Evolutionary conservation across 2,797 vertebrate genomes (phyloP).

Genomic region (Pteronotus mesoamericanus): DNA sequence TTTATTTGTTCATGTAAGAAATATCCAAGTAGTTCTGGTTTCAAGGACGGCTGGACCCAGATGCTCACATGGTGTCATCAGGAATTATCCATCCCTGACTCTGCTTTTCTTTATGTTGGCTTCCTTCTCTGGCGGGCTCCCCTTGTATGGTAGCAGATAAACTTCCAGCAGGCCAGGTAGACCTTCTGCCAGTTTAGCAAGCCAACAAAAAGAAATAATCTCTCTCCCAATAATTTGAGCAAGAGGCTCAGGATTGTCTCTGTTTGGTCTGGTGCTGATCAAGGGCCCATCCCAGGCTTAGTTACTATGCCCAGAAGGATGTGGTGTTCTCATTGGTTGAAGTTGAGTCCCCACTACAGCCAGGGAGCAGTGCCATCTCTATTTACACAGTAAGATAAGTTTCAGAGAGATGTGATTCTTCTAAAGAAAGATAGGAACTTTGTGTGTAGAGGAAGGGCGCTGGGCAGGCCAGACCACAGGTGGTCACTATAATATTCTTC

Average conservation of each 20-base stretch:
- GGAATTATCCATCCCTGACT: neutral
- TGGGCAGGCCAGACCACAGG: neutral
- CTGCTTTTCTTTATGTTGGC: neutral
- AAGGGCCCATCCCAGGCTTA: neutral
- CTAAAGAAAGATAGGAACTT: neutral
- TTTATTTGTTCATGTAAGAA: slow-evolving; percentile 1
- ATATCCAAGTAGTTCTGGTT: neutral
- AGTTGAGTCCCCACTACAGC: neutral
- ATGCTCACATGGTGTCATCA: neutral
- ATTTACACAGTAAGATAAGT: neutral
- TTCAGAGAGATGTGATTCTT: neutral
- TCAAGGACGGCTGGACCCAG: neutral
- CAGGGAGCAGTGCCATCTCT: neutral
- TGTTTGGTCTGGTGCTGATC: neutral
- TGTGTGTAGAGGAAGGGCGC: neutral
- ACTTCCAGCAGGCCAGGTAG: neutral
- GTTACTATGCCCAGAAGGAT: neutral
- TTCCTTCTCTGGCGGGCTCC: neutral
- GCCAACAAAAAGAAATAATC: neutral
- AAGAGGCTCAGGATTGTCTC: neutral
- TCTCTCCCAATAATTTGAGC: neutral
- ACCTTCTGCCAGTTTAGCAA: neutral
- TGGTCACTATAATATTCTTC: neutral
- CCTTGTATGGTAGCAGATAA: neutral
- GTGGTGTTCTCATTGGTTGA: neutral